phyloP scores from a whole-genome alignment of 2,113 vertebrate genomes.

The Misgurnus mizolepis region DNA sequence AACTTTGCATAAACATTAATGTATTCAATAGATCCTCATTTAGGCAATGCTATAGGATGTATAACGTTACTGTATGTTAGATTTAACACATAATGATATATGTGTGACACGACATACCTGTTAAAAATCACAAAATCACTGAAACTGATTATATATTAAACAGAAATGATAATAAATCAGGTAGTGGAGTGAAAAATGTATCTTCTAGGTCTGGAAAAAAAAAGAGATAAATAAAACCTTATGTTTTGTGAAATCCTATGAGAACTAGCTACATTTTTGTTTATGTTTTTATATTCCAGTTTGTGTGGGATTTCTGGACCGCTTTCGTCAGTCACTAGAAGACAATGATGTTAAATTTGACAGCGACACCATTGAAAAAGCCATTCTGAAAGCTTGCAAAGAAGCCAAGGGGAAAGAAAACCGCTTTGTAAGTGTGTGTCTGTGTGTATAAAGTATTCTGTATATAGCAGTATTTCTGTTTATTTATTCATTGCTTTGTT shows the following conservation, averaged over 20 bases:
- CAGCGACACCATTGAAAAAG: slow-evolving; percentile 83
- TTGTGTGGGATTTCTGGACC: slow-evolving; percentile 87
- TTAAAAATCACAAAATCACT: background rate
- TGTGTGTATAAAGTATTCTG: too few species aligned
- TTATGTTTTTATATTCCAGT: slow-evolving; percentile 73
- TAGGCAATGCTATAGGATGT: too few species aligned
- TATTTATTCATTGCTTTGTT: background rate
- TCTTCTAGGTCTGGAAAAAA: too few species aligned
- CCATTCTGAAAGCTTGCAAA: slow-evolving; percentile 82
- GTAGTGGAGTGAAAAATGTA: too few species aligned
- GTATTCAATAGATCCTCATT: too few species aligned
- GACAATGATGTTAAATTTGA: slow-evolving; percentile 81
- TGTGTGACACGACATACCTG: background rate
- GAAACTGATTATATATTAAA: too few species aligned
- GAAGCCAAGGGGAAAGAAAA: slow-evolving; percentile 95
- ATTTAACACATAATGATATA: background rate
- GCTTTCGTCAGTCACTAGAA: slow-evolving; percentile 87
- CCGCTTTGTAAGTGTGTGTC: slow-evolving; percentile 82
- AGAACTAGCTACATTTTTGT: background rate
- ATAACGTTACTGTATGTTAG: background rate
- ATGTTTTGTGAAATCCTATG: background rate
- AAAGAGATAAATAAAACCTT: too few species aligned
- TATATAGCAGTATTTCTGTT: background rate
- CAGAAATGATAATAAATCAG: too few species aligned
- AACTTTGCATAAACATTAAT: too few species aligned